Conservation (phyloP, 2,113 vertebrate species). For the Chlorodrepanis virens region DNA sequence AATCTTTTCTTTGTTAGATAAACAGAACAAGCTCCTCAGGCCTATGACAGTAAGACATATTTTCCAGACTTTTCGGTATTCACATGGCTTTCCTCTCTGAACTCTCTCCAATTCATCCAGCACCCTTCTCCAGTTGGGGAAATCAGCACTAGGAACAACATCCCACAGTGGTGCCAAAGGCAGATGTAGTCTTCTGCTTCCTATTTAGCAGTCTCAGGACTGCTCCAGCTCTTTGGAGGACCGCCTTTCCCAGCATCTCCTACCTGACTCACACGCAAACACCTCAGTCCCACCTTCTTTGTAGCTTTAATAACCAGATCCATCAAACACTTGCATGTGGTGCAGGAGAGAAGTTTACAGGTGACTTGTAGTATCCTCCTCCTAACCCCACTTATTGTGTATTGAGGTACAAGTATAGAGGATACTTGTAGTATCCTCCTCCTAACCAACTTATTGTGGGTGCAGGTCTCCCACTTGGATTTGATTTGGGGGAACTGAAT, state of each 20-base stretch:
- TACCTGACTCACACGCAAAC: rapidly evolving
- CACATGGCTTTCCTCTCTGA: not conserved
- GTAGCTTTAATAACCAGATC: not conserved
- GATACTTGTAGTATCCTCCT: not conserved
- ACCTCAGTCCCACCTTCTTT: not conserved
- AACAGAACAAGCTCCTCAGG: not conserved
- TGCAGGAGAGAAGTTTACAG: not conserved
- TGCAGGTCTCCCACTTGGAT: not conserved
- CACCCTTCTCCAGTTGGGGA: not conserved
- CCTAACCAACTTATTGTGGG: not conserved
- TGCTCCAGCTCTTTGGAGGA: not conserved
- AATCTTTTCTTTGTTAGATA: not conserved
- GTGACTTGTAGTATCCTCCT: not conserved
- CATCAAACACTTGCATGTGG: not conserved
- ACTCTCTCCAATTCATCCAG: not conserved
- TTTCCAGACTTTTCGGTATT: conserved; percentile 5
- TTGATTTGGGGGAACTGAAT: not conserved
- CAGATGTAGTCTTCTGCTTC: not conserved
- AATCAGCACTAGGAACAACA: not conserved
- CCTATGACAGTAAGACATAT: not conserved
- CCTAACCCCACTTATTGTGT: rapidly evolving
- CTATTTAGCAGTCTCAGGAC: not conserved
- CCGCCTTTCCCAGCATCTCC: not conserved
- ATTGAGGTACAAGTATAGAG: too few relatives aligned
- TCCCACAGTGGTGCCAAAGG: not conserved